Base-by-base conservation (phyloP, 1,140 invertebrate genomes). In the Megathymus violae region DNA sequence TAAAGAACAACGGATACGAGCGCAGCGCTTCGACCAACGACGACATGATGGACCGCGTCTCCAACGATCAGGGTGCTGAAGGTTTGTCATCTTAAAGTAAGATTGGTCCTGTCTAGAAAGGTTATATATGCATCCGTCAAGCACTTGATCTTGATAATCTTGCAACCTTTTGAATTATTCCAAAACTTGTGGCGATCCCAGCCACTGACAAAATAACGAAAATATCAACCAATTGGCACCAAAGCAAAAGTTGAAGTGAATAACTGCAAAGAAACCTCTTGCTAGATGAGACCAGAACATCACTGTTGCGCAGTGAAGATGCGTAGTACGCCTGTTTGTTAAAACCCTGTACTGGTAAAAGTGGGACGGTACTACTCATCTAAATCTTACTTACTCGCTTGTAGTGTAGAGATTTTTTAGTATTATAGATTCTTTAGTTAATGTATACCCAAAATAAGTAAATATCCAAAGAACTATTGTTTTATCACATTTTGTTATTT, bases 11-110 rank as follows among this genome's bases (percentile, higher is more conserved):
- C 64, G 87, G 84, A 73, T 91, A 92, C 60, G 91, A 89, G 69
- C 71, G 83, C 56, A 78, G 76, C 69, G 76, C 73, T 14, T 80
- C 81, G 7, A 84, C 73, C 48, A 88, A 89, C 54, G 91, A 92
- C 27, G 87, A 89, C 34, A 82, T 86, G 67, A 82, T 81, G 43
- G 89, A 92, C 67, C 86, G 88, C 62, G 66, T 90, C 25, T 77
- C 83, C 34, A 85, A 82, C 31, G 89, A 92, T 43, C 91, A 92
- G 66, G 91, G 91, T 44, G 91, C 91, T 69, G 91, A 92, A 90
- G 91, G 89, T 92, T 50, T 36, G 64, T 66, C 47, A 62, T 31
- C 31, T 60, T 36, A 51, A 38, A 62, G 15, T 56, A 15, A 40
- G 60, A 59, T 64, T 52, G 51, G 51, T 54, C 51, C 19, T 41